Evolutionary conservation across 1,140 invertebrate genomes (phyloP).

Genomic region (Agrypnia vestita): DNA sequence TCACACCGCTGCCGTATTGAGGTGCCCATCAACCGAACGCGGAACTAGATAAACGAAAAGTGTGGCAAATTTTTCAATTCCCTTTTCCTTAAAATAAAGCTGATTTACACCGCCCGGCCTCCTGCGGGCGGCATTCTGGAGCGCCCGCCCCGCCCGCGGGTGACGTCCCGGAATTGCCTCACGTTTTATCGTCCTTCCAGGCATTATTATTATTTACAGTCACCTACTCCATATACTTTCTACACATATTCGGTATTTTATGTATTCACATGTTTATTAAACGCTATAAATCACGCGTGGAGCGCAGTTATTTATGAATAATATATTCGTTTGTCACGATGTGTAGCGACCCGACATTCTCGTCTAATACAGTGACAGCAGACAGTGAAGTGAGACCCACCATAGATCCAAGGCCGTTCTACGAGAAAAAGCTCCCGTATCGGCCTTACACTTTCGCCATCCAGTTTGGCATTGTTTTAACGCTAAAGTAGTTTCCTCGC

Average conservation of each 20-base stretch:
- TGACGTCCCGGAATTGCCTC: slow-evolving; percentile 38
- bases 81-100: slow-evolving; percentile 14
- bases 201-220: slow-evolving; percentile 37
- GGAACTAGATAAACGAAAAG: background rate
- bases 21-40: too few species aligned
- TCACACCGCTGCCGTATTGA: too few species aligned
- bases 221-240: slow-evolving; percentile 8
- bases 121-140: background rate
- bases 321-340: slow-evolving; percentile 25
- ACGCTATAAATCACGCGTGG: slow-evolving; percentile 1
- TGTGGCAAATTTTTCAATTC: slow-evolving; percentile 9
- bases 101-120: slow-evolving; percentile 11
- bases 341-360: too few species aligned
- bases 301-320: slow-evolving; percentile 32
- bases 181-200: slow-evolving; percentile 34
- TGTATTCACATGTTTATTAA: slow-evolving; percentile 33
- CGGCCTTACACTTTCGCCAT: too few species aligned
- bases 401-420: too few species aligned
- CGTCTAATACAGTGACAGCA: too few species aligned
- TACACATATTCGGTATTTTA: background rate
- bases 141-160: background rate
- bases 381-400: too few species aligned
- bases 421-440: too few species aligned
- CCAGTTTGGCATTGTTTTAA: too few species aligned
- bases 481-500: too few species aligned